Evolutionary conservation across 2,113 vertebrate genomes (phyloP).

Genomic region (Phocoena sinus): DNA sequence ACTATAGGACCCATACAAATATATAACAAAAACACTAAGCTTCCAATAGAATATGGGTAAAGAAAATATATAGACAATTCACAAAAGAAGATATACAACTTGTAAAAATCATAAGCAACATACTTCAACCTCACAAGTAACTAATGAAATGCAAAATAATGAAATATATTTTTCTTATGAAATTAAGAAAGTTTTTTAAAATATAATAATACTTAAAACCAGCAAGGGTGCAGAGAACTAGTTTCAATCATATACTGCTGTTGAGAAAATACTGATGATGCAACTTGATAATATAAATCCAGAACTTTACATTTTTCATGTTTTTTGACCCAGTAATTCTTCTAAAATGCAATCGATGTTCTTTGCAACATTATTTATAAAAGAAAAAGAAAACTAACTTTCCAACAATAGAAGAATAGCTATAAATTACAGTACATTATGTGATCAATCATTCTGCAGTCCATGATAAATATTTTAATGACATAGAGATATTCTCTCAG

Average conservation of each 20-base stretch:
- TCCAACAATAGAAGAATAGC: neutral
- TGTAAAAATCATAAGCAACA: neutral
- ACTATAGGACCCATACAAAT: neutral
- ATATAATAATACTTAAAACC: neutral
- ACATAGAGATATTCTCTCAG: neutral
- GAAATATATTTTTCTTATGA: neutral
- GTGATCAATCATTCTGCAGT: neutral
- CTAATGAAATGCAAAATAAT: conserved; percentile 1
- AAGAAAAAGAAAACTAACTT: neutral
- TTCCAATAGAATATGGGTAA: neutral
- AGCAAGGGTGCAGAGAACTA: neutral
- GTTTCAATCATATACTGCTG: neutral
- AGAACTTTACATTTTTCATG: neutral
- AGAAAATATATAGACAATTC: neutral
- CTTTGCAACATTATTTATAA: neutral
- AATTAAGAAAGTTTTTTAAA: neutral
- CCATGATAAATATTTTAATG: neutral
- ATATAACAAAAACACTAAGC: neutral
- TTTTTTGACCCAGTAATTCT: neutral
- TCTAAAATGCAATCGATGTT: neutral
- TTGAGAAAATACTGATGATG: neutral
- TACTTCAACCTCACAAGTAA: conserved; percentile 7
- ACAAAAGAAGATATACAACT: neutral
- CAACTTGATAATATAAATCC: neutral
- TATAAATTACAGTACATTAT: neutral